Percentiles rank a stretch among this genome's conserved stretches.
Evolutionary conservation across 2,888 invertebrate species (phyloP).

Genomic region (Erpobdella octoculata): DNA sequence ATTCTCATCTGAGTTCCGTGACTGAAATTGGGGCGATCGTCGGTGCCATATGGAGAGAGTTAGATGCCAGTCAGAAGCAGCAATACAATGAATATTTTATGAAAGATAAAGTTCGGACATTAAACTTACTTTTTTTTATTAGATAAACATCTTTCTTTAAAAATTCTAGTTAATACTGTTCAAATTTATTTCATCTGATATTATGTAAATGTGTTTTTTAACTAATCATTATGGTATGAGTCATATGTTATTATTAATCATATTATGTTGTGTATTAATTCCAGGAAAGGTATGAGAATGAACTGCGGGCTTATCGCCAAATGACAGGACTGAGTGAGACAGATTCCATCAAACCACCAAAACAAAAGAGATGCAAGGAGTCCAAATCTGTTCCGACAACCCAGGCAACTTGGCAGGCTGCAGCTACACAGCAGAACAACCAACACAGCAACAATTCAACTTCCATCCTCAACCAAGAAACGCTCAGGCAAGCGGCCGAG

Average conservation of each 20-base stretch:
- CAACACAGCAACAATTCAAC: constrained; percentile 15
- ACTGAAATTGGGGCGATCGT: constrained; percentile 39
- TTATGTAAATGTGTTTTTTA: background rate
- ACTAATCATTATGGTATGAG: background rate
- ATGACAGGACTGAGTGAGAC: constrained; percentile 37
- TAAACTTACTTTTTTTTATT: too few relatives aligned
- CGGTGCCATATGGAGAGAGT: constrained; percentile 38
- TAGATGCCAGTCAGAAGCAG: constrained; percentile 37
- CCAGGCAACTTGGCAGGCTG: constrained; percentile 21
- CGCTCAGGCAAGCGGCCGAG: constrained; percentile 10
- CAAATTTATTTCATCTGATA: background rate
- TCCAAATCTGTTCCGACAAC: constrained; percentile 17
- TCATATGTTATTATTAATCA: background rate
- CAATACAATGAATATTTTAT: constrained; percentile 37
- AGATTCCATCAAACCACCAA: constrained; percentile 34
- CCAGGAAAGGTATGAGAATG: constrained; percentile 35
- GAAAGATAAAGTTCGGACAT: constrained; percentile 36
- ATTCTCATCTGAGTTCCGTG: constrained; percentile 36
- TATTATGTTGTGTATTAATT: background rate
- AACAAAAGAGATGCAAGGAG: constrained; percentile 23
- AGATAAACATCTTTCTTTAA: too few relatives aligned
- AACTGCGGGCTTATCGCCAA: constrained; percentile 36
- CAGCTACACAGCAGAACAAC: background rate
- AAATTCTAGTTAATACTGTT: background rate
- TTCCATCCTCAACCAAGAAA: constrained; percentile 14